A percentile compares a stretch with the other conserved stretches of the same genome.
These are phyloP conservation scores for Drosophila navojoa DNA, from an alignment of 1,140 invertebrate genomes.

Conservation along the genomic window DNA sequence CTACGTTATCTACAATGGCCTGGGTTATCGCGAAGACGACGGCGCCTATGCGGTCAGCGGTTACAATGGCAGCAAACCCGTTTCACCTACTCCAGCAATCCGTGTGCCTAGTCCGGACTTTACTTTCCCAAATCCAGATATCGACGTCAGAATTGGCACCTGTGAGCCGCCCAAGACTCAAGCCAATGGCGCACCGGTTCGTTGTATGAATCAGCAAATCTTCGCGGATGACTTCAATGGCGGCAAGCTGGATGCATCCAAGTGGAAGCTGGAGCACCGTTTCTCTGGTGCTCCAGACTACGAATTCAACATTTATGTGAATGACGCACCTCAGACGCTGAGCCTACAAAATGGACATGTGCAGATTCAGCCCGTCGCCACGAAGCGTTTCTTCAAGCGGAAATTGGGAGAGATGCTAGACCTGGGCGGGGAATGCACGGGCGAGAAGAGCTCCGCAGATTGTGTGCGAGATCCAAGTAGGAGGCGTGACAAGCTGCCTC, in stretches of 20 bases:
- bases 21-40: constrained; percentile 87
- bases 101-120: constrained; percentile 12
- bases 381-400: constrained; percentile 84
- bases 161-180: constrained; percentile 43
- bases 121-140: background rate
- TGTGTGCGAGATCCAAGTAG: constrained; percentile 77
- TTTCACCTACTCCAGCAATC: background rate
- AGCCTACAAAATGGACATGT: constrained; percentile 85
- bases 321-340: constrained; percentile 85
- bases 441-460: constrained; percentile 69
- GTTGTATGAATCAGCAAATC: constrained; percentile 85
- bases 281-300: constrained; percentile 83
- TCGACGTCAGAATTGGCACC: constrained; percentile 47
- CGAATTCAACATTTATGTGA: constrained; percentile 88
- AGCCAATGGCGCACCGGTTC: constrained; percentile 63
- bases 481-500: constrained; percentile 84
- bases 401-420: constrained; percentile 82
- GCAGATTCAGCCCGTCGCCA: constrained; percentile 85
- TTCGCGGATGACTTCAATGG: constrained; percentile 85
- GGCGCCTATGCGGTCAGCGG: constrained; percentile 85
- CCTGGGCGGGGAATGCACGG: constrained; percentile 84
- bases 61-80: constrained; percentile 44
- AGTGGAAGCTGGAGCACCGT: constrained; percentile 82
- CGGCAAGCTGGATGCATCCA: constrained; percentile 50
- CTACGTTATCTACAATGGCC: constrained; percentile 88